Percentiles rank a stretch among this genome's conserved stretches.
Evolutionary conservation across 1,140 invertebrate species (phyloP).

Genomic region (Zaprionus ornatus): DNA sequence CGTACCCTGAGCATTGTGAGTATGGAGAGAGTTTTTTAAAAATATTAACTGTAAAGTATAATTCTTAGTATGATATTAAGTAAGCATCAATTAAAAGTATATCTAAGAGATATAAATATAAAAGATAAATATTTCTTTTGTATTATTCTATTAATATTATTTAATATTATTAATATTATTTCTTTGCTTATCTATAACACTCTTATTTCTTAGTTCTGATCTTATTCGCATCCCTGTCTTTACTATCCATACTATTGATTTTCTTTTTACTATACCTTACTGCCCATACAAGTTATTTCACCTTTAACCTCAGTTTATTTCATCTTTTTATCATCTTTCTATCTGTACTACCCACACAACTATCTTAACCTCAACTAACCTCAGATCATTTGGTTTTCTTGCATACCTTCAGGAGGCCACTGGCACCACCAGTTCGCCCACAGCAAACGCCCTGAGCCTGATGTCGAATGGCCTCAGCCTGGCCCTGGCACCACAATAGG

Average conservation of each 20-base stretch:
- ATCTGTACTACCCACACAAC: not conserved
- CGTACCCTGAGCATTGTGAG: slow-evolving; percentile 86
- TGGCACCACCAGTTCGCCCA: slow-evolving; percentile 35
- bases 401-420: slow-evolving; percentile 60
- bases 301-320: no score
- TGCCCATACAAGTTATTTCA: no score
- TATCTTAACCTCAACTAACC: not conserved
- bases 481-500: slow-evolving; percentile 67
- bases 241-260: not conserved
- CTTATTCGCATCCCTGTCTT: no score
- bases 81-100: no score
- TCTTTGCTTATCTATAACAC: no score
- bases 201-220: no score
- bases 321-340: no score
- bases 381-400: not conserved
- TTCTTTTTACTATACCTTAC: not conserved
- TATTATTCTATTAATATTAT: no score
- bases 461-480: slow-evolving; percentile 71
- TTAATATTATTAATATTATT: no score
- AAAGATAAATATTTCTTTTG: not conserved
- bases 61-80: not conserved
- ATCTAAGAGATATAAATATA: no score
- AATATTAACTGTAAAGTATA: not conserved
- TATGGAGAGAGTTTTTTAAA: slow-evolving; percentile 43
- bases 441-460: slow-evolving; percentile 65